A percentile compares a stretch with the other conserved stretches of the same genome.
Conservation (phyloP, 2,797 vertebrate genomes). For the Tauraco hartlaubi region DNA sequence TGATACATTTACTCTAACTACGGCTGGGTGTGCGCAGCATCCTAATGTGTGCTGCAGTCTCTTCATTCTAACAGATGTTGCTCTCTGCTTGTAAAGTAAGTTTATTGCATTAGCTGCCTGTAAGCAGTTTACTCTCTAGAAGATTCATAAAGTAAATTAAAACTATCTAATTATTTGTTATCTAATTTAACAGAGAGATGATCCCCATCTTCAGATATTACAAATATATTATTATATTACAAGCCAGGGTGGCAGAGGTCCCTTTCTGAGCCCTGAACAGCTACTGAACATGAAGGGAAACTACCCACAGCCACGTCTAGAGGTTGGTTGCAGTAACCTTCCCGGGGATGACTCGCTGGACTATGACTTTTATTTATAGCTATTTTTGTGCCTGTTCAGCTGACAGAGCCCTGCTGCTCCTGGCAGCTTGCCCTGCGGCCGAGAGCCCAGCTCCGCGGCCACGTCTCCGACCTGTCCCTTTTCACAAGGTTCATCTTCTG, state of each 20-base stretch:
- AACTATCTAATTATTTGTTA: constrained; percentile 74
- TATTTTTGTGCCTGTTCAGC: neutral
- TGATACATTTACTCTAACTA: constrained; percentile 69
- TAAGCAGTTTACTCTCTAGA: constrained; percentile 63
- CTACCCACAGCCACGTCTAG: fast-evolving
- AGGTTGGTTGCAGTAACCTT: neutral
- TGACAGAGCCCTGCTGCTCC: neutral
- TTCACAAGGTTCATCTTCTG: neutral
- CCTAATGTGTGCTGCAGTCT: constrained; percentile 35
- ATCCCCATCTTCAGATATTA: constrained; percentile 17
- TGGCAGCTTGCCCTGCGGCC: neutral
- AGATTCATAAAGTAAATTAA: constrained; percentile 71
- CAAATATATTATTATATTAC: constrained; percentile 34
- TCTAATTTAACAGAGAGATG: constrained; percentile 67
- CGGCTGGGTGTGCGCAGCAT: neutral
- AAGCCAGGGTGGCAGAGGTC: neutral
- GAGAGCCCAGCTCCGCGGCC: neutral
- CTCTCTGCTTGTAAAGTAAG: constrained; percentile 63
- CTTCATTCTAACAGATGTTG: constrained; percentile 58
- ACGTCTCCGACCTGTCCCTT: neutral
- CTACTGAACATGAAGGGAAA: neutral
- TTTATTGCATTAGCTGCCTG: constrained; percentile 68
- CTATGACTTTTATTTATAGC: neutral
- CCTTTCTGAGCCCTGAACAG: neutral
- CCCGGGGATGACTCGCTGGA: neutral